phyloP scores from a whole-genome alignment of 2,888 invertebrate species.

The Dioctria rufipes region DNA sequence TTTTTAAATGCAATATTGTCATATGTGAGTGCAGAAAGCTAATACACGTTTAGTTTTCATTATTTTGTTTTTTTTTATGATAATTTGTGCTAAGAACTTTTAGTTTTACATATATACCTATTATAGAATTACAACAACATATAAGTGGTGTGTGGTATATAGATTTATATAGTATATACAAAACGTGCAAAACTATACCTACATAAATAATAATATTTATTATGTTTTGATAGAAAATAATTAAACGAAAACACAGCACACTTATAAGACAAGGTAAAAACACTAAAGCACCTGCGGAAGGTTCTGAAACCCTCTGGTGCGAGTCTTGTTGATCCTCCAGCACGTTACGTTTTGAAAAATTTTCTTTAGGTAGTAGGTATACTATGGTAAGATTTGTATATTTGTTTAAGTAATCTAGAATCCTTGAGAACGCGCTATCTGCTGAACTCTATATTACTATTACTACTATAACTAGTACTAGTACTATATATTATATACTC shows the following conservation, averaged over 20 bases:
- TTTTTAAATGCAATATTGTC: slow-evolving; percentile 18
- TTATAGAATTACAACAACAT: no score
- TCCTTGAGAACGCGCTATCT: not conserved
- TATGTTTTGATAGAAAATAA: slow-evolving; percentile 3
- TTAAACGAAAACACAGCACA: slow-evolving; percentile 29
- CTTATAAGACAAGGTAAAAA: slow-evolving; percentile 16
- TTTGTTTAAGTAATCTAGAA: no score
- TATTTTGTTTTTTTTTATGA: slow-evolving; percentile 6
- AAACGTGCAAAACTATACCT: not conserved
- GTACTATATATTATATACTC: not conserved
- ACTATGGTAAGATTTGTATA: not conserved
- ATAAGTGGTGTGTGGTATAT: no score
- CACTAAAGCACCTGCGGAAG: slow-evolving; percentile 69
- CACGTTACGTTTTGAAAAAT: slow-evolving; percentile 62
- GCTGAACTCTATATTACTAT: not conserved
- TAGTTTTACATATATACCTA: no score
- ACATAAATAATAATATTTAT: no score
- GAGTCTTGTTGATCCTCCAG: slow-evolving; percentile 68
- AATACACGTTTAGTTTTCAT: slow-evolving; percentile 5
- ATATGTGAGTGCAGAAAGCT: not conserved
- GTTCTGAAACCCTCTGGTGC: slow-evolving; percentile 66
- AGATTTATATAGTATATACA: not conserved
- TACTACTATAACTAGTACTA: not conserved
- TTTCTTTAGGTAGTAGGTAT: no score
- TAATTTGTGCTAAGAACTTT: no score